Base-by-base conservation (phyloP, 2,113 vertebrate species). In the Riparia riparia region DNA sequence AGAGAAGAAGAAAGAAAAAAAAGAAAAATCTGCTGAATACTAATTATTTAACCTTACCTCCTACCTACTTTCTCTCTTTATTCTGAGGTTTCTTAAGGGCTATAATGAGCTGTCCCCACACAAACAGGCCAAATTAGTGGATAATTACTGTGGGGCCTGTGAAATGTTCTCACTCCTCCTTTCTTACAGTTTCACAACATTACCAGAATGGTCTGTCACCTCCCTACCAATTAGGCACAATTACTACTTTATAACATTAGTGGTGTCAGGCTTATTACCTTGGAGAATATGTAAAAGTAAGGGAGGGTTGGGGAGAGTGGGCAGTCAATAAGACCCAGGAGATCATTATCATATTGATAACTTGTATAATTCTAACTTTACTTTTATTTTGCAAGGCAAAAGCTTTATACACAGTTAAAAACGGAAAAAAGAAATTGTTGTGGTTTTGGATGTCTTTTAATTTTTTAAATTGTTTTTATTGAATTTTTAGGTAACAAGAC, bases 181-280 rank as follows among this genome's bases (percentile, higher is more conserved):
- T 98, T 98, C 98, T 98, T 98, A 97, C 88, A 98, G 98, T 98
- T 98, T 98, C 97, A 98, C 98, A 98, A 98, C 98, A 98, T 98
- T 99, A 98, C 98, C 96, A 99, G 98, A 99, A 99, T 98, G 98
- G 98, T 98, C 98, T 98, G 98, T 99, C 99, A 98, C 99, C 99
- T 99, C 99, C 99, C 98, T 99, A 98, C 99, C 99, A 99, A 99
- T 99, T 99, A 99, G 98, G 99, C 98, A 99, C 99, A 99, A 99
- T 99, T 99, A 99, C 99, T 98, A 98, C 98, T 99, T 98, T 99
- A 98, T 98, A 99, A 98, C 98, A 98, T 98, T 98, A 98, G 97
- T 98, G 97, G 98, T 98, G 99, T 98, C 98, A 98, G 98, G 98
- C 98, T 99, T 99, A 98, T 98, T 99, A 98, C 98, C 98, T 98